phyloP scores from a whole-genome alignment of 2,113 vertebrate species.

The Chaetodon auriga region DNA sequence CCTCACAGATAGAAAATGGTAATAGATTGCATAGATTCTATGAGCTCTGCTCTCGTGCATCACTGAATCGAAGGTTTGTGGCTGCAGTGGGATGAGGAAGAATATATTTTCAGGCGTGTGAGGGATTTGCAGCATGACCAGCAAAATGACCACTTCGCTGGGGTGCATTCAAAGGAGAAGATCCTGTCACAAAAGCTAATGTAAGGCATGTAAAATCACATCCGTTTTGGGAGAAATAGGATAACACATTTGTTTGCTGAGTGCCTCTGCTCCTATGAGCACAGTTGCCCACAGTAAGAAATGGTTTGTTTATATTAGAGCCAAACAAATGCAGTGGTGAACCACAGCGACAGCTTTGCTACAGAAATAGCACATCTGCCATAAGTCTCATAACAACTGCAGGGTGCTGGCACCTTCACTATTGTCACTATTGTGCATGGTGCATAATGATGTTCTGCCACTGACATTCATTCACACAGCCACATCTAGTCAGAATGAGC shows the following conservation, averaged over 20 bases:
- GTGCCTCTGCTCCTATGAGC: slow-evolving; percentile 19
- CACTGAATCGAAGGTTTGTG: background rate
- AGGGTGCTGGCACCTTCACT: background rate
- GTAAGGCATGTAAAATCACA: slow-evolving; percentile 31
- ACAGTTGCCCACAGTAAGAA: slow-evolving; percentile 27
- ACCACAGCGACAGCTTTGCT: slow-evolving; percentile 34
- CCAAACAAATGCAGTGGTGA: slow-evolving; percentile 31
- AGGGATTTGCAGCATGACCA: slow-evolving; percentile 19
- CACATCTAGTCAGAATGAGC: background rate
- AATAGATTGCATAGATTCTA: background rate
- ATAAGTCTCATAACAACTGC: background rate
- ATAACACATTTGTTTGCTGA: slow-evolving; percentile 22
- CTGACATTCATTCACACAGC: background rate
- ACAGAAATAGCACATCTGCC: slow-evolving; percentile 21
- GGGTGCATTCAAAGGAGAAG: slow-evolving; percentile 9
- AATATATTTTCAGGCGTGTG: slow-evolving; percentile 1
- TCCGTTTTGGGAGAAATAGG: slow-evolving; percentile 5
- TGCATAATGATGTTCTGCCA: background rate
- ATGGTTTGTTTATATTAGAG: slow-evolving; percentile 42
- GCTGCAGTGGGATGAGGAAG: slow-evolving; percentile 2
- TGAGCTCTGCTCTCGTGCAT: background rate
- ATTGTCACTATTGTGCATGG: background rate
- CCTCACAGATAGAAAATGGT: background rate
- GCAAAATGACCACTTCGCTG: background rate
- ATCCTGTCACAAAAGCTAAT: slow-evolving; percentile 18